phyloP scores from a whole-genome alignment of 1,140 invertebrate species.

The Formica exsecta region DNA sequence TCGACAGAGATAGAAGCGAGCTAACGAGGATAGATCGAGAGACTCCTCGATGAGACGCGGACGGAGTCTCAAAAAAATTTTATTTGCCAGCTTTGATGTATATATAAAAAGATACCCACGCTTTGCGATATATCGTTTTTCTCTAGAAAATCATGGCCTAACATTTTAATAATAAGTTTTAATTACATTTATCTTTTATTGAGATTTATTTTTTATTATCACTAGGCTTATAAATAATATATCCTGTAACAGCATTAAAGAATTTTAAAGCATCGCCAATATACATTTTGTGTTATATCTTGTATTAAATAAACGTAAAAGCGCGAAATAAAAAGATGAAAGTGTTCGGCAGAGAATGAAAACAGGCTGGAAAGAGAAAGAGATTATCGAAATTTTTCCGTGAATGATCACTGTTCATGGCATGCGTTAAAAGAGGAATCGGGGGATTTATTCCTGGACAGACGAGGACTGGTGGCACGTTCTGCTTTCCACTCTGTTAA shows the following conservation, averaged over 20 bases:
- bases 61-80: constrained; percentile 21
- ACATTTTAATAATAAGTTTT: not conserved
- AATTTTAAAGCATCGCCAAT: not conserved
- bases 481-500: constrained; percentile 53
- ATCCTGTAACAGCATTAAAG: not conserved
- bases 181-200: not conserved
- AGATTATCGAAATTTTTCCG: constrained; percentile 34
- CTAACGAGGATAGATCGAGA: constrained; percentile 28
- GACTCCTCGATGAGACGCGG: not conserved
- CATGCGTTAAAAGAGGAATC: not conserved
- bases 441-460: constrained; percentile 3
- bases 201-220: not conserved
- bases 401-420: not conserved
- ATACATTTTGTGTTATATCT: not conserved
- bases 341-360: not conserved
- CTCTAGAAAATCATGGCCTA: not conserved
- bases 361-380: not conserved
- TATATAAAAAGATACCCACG: not conserved
- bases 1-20: constrained; percentile 20
- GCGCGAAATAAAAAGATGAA: constrained; percentile 17
- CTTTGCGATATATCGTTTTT: not conserved
- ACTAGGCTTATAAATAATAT: not conserved
- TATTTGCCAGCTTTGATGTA: constrained; percentile 16
- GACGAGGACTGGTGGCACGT: constrained; percentile 16
- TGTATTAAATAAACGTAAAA: constrained; percentile 5